These are phyloP conservation scores for Leptothorax acervorum DNA, from an alignment of 2,888 invertebrate genomes.

Conservation along the genomic window DNA sequence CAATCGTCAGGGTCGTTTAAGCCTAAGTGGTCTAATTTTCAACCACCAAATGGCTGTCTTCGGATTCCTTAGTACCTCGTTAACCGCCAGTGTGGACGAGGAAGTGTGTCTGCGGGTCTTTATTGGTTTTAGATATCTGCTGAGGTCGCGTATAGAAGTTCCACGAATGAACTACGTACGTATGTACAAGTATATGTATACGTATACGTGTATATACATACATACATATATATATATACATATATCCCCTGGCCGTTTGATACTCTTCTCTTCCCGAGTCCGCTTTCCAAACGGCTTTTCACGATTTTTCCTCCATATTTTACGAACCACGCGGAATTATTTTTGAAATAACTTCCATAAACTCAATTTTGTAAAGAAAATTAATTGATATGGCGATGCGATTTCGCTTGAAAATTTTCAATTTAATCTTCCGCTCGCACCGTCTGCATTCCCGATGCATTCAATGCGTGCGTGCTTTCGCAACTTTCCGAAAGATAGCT, in stretches of 20 bases:
- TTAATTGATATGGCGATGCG: conserved; percentile 3
- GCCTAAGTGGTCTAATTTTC: conserved; percentile 74
- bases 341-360: conserved; percentile 33
- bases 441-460: neutral
- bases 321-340: conserved; percentile 8
- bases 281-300: neutral
- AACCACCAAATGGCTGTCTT: conserved; percentile 70
- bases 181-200: too few species aligned
- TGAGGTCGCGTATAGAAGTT: conserved; percentile 26
- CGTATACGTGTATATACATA: too few species aligned
- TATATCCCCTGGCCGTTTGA: neutral
- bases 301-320: conserved; percentile 7
- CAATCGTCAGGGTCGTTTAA: conserved; percentile 58
- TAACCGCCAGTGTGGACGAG: conserved; percentile 52
- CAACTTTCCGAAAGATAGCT: conserved; percentile 6
- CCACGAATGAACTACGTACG: neutral
- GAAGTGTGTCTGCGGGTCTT: conserved; percentile 58
- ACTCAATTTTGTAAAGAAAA: conserved; percentile 12
- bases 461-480: neutral
- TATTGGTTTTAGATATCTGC: conserved; percentile 63
- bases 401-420: conserved; percentile 12
- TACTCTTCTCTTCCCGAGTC: neutral
- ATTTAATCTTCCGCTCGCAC: conserved; percentile 5
- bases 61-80: conserved; percentile 65
- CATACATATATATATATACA: too few species aligned